Evolutionary conservation across 2,797 vertebrate species (phyloP), one percentile per base, ranked within the genome.

Genomic region (Clangula hyemalis): DNA sequence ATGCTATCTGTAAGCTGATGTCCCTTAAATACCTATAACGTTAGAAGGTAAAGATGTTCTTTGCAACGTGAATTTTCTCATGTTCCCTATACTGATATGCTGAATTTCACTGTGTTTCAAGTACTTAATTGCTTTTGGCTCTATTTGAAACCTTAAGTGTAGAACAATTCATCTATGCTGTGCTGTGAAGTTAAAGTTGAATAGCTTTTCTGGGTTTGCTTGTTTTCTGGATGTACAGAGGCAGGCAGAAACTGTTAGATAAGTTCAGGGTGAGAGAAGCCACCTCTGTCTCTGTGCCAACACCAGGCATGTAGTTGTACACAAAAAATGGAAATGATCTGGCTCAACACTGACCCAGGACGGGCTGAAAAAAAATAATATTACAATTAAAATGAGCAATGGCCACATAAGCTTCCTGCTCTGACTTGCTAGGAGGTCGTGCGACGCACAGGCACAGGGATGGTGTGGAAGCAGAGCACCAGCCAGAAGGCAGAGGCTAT

Each of bases 291-390:
- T 36, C 54, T 56, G 22, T 65, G 62, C 39, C 16, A 12, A 36
- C 36, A 11, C 7, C 0, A 1, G 32, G 54, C 20, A 3, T 3
- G 38, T 36, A 27, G 24, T 27, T 76, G 13, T 39, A 24, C 7
- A 8, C 34, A 81, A 77, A 73, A 25, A 51, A 36, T 14, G 11
- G 57, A 53, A 74, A 30, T 10, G 3, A 41, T 14, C 45, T 56
- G 28, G 6, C 20, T 56, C 39, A 81, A 39, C n/a, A 10, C 47
- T 13, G 32, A 39, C 57, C 32, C 15, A 24, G 28, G 1, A 28
- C 13, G 53, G 28, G 51, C 51, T 53, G 51, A 38, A 11, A 64
- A 19, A 16, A 54, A 60, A 10, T 43, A 8, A 7, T 49, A 8
- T 6, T n/a, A 12, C 70, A 47, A 11, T 16, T 76, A 58, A 41